Evolutionary conservation across 2,888 invertebrate genomes (phyloP), one percentile per base, ranked within the genome.

Genomic region (Eristalis arbustorum): DNA sequence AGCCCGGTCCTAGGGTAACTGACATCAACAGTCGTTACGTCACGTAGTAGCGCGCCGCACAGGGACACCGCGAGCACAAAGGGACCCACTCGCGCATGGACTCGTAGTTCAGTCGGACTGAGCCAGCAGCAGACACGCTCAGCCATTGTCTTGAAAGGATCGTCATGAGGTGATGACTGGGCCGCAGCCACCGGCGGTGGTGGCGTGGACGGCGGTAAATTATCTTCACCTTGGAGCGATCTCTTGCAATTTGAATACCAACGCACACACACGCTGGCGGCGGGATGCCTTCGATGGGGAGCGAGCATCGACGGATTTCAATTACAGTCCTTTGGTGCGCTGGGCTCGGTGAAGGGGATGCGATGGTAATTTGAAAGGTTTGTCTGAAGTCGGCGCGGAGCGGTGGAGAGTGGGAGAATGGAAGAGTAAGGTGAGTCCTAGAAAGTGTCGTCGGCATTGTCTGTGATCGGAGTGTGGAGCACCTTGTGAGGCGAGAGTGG

Each of bases 11-110:
- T 31, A 18, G 49, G 68, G 76, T 78, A 85, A 85, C 85, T 85
- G 85, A 85, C 82, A 82, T 82, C 71, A 66, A 49, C 77, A 66
- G 72, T 85, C 85, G 82, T 85, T 85, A 85, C 85, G 77, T 85
- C 82, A 85, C 85, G 77, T 82, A 73, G 28, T 23, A 23, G 56
- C 31, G 37, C 37, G 56, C 62, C 42, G 63, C 31, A 57, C 63
- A 81, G 71, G 56, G 56, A 79, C 34, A 72, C 64, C 37, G 6
- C 49, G 18, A 61, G 34, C 49, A 71, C 75, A 75, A 74, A 68
- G 63, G 67, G 71, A 61, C 28, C n/a, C 64, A 74, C 62, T 56
- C 18, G 49, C 49, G 18, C 5, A 18, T 18, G 49, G 18, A 18
- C 49, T 49, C 18, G 49, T 18, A 42, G 42, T n/a, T 42, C 42